Evolutionary conservation across 2,797 vertebrate genomes (phyloP), one percentile per base, ranked within the genome.

Genomic region (Cossypha heuglini): DNA sequence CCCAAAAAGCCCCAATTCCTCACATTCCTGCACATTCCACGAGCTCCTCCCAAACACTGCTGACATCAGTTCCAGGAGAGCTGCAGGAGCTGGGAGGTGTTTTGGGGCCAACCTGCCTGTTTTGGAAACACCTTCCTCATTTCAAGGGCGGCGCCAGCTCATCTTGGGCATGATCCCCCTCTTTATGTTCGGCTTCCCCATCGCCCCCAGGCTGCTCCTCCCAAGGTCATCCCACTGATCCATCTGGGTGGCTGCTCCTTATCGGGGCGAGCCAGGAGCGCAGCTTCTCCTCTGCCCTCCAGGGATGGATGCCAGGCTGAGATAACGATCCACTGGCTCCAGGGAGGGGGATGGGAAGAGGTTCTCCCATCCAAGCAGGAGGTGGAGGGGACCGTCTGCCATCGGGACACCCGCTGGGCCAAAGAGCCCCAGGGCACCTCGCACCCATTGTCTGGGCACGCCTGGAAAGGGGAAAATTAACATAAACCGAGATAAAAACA

Each of bases 371-470:
- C 16, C 48, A 17, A 11, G 24, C 59, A 52, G 0, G 5, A 35
- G 76, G 43, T 19, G 46, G 31, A 83, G 29, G 46, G 33, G 49
- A 31, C 18, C 18, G 9, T 38, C 35, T 83, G 57, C 59, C 51
- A 26, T 29, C 68, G 33, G 61, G 71, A 49, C 31, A 18, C 40
- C 52, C 0, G 1, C 42, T 51, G 59, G 63, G 78, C 59, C 58
- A 25, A 45, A 31, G 33, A 52, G 76, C 84, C 64, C 3, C 2
- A 33, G 61, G 87, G 77, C 77, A 80, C 31, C 48, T 69, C 0
- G 0, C 0, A 0, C 33, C 38, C 11, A 2, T 13, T 0, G 6
- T 33, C 31, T 3, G 11, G n/a, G 71, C 75, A 28, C 1, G 29
- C 61, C 68, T 69, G 49, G 18, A 51, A 75, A 63, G 8, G 10